Evolutionary conservation across 2,888 invertebrate genomes (phyloP), one percentile per base, ranked within the genome.

Genomic region (Pilophorus perplexus): DNA sequence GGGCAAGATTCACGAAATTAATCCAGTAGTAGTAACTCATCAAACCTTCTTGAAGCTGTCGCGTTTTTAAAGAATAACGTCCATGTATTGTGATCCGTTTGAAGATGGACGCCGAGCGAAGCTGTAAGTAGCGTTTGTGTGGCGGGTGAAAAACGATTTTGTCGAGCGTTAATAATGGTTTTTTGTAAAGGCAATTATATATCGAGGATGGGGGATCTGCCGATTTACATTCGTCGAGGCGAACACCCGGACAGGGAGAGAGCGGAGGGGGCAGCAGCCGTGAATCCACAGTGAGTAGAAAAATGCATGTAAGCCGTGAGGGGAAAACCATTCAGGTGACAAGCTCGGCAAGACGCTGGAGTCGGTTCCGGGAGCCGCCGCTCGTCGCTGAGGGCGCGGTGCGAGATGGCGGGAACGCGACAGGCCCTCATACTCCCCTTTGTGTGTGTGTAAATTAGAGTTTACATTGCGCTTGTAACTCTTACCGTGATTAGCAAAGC

Each of bases 221-320:
- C 52, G 33, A 52, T 52, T 25, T 52, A 52, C 52, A 52, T 52
- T 28, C 52, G 52, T 28, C 52, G 52, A n/a, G 52, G 52, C 52
- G 52, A 52, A 52, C 52, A 52, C 52, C 52, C 52, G 52, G 52
- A 52, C 52, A 52, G 52, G 52, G 52, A 52, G 52, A 52, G 52
- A 28, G 12, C 27, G 52, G 52, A 52, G 33, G 46, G 46, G 46
- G 52, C 52, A 52, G 52, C 28, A 52, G 33, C 33, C 33, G 52
- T 52, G 52, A 52, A 52, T 52, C 52, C 25, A 52, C 22, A 28
- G 52, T 52, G 2, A n/a, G n/a, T n/a, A n/a, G n/a, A n/a, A n/a
- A n/a, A n/a, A n/a, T n/a, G n/a, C n/a, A n/a, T n/a, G n/a, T n/a
- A n/a, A n/a, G n/a, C n/a, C n/a, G n/a, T n/a, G n/a, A n/a, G n/a